phyloP scores from a whole-genome alignment of 2,113 vertebrate species.

The Gnathonemus echidnorhynchus region DNA sequence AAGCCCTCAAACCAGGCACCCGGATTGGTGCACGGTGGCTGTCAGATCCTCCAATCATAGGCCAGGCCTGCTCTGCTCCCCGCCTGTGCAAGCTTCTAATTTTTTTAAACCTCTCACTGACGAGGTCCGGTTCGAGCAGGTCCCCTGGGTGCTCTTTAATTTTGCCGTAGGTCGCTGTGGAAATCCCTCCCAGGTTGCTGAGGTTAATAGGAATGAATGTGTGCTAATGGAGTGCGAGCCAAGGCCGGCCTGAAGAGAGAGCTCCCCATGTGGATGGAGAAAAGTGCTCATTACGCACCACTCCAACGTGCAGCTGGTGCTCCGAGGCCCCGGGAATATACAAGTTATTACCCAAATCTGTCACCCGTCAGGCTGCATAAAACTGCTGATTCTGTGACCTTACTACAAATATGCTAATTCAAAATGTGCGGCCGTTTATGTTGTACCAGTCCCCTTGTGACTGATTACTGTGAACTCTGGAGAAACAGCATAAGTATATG shows the following conservation, averaged over 20 bases:
- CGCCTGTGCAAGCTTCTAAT: not conserved
- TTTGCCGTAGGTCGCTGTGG: not conserved
- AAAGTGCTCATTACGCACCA: not conserved
- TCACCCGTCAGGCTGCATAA: not conserved
- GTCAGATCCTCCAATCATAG: not conserved
- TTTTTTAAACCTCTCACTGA: not conserved
- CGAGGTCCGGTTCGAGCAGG: not conserved
- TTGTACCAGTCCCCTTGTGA: not conserved
- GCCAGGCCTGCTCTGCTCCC: not conserved
- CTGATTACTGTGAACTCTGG: not conserved
- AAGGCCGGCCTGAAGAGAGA: not conserved
- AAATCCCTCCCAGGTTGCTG: not conserved
- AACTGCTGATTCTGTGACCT: not conserved
- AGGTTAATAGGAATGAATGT: not conserved
- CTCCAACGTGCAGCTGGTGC: not conserved
- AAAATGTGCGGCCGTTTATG: not conserved
- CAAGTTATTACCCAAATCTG: not conserved
- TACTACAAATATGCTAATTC: not conserved
- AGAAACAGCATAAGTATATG: not conserved
- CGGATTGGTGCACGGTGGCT: not conserved
- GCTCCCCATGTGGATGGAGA: not conserved
- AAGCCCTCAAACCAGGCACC: not conserved
- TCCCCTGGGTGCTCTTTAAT: not conserved
- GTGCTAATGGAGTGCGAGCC: not conserved
- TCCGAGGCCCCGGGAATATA: not conserved